phyloP scores from a whole-genome alignment of 2,113 vertebrate genomes.

The Ictalurus furcatus region DNA sequence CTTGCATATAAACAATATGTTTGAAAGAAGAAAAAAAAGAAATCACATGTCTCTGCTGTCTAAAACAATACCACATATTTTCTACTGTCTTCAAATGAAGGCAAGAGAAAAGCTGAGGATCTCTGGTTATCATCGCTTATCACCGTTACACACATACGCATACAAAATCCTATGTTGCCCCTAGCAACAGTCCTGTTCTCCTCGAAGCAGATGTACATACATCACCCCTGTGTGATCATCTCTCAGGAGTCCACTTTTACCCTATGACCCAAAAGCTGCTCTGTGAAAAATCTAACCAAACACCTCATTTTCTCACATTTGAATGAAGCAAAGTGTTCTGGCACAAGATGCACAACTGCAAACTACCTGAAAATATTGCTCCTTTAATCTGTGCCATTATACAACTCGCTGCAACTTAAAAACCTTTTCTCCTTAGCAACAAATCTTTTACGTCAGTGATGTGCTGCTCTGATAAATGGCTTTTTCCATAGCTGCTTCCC shows the following conservation, averaged over 20 bases:
- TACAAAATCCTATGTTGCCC: conserved; percentile 3
- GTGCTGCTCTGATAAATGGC: conserved; percentile 28
- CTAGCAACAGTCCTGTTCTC: not conserved
- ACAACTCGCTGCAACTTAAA: conserved; percentile 21
- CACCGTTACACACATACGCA: conserved; percentile 3
- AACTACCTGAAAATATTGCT: not conserved
- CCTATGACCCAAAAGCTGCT: not conserved
- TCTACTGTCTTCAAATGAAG: conserved; percentile 35
- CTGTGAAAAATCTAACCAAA: not conserved
- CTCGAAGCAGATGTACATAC: conserved; percentile 4
- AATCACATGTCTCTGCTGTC: not conserved
- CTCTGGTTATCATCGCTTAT: conserved; percentile 42
- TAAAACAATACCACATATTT: not conserved
- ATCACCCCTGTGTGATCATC: not conserved
- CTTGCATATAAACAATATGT: not conserved
- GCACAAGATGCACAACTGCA: not conserved
- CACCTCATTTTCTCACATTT: not conserved
- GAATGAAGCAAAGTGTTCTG: not conserved
- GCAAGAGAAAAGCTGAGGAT: conserved; percentile 12
- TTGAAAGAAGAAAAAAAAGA: not conserved
- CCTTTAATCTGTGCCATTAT: not conserved
- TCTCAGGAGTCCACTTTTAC: not conserved
- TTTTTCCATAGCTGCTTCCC: conserved; percentile 42
- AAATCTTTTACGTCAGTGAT: conserved; percentile 24
- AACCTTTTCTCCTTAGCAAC: conserved; percentile 24